These are phyloP conservation scores for Diadegma fenestrale DNA, from an alignment of 2,888 invertebrate genomes.

Conservation along the genomic window DNA sequence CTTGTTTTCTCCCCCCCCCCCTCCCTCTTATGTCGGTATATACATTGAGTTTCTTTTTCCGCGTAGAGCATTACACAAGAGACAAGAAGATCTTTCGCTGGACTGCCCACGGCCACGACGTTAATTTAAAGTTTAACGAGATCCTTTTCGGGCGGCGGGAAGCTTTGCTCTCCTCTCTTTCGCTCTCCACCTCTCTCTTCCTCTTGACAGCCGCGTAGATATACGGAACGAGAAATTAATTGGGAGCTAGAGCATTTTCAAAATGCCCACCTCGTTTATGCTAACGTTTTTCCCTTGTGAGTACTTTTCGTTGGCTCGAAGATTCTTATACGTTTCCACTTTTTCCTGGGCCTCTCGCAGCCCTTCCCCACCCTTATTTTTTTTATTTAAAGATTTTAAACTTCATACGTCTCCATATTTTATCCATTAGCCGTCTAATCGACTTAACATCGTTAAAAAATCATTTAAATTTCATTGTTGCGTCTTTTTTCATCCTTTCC, in stretches of 20 bases:
- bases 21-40: neutral
- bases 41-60: neutral
- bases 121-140: constrained; percentile 76
- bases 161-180: constrained; percentile 7
- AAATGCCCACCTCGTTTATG: constrained; percentile 53
- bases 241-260: constrained; percentile 60
- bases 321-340: neutral
- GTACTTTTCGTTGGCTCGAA: constrained; percentile 26
- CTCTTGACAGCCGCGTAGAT: constrained; percentile 13
- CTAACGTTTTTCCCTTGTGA: constrained; percentile 39
- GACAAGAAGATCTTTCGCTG: constrained; percentile 60
- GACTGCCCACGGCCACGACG: constrained; percentile 69
- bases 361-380: neutral
- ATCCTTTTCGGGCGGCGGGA: constrained; percentile 61
- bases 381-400: neutral
- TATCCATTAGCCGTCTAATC: neutral
- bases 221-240: constrained; percentile 71
- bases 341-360: neutral
- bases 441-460: neutral
- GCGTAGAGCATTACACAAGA: constrained; percentile 45
- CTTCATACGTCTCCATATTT: neutral
- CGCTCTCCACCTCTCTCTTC: neutral
- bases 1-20: constrained; percentile 9
- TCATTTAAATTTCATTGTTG: too few species aligned
- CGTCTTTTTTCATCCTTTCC: too few species aligned